Conservation (phyloP, 2,113 vertebrate species). For the Gymnocephalus cernua region DNA sequence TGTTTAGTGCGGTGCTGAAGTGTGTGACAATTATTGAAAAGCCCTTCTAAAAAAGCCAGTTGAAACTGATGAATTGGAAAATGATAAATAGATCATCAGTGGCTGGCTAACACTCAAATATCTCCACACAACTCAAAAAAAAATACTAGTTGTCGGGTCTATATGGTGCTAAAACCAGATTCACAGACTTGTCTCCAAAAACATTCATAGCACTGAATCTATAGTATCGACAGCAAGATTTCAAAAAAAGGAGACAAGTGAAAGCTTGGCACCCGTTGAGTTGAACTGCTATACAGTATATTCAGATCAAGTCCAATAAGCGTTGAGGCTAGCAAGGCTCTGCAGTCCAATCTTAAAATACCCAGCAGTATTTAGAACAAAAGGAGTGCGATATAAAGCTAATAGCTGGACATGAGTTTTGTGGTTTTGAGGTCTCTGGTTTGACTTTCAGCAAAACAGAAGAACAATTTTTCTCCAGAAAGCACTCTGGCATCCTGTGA, state of each 20-base stretch:
- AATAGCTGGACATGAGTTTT: constrained; percentile 8
- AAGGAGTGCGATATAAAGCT: constrained; percentile 9
- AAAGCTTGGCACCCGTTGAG: constrained; percentile 17
- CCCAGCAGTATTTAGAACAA: constrained; percentile 36
- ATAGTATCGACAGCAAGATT: not conserved
- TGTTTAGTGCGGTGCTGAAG: not conserved
- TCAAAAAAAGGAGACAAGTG: not conserved
- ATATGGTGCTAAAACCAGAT: constrained; percentile 14
- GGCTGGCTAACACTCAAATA: not conserved
- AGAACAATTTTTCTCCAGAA: constrained; percentile 13
- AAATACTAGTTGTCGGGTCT: not conserved
- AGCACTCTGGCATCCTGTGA: constrained; percentile 25
- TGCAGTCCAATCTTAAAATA: constrained; percentile 52
- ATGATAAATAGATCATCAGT: constrained; percentile 9
- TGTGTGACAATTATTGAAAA: not conserved
- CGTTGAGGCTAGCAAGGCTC: constrained; percentile 22
- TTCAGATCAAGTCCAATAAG: constrained; percentile 13
- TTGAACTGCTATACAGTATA: constrained; percentile 34
- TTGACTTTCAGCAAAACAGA: constrained; percentile 30
- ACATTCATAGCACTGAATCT: constrained; percentile 14
- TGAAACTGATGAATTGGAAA: constrained; percentile 19
- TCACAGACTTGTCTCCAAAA: constrained; percentile 29
- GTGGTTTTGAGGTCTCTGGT: constrained; percentile 46
- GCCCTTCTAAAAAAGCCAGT: not conserved
- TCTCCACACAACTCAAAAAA: not conserved